Percentiles rank a stretch among this genome's conserved stretches.
These are phyloP conservation scores for Macrostomum lignano DNA, from an alignment of 1,140 invertebrate species.

Conservation along the genomic window DNA sequence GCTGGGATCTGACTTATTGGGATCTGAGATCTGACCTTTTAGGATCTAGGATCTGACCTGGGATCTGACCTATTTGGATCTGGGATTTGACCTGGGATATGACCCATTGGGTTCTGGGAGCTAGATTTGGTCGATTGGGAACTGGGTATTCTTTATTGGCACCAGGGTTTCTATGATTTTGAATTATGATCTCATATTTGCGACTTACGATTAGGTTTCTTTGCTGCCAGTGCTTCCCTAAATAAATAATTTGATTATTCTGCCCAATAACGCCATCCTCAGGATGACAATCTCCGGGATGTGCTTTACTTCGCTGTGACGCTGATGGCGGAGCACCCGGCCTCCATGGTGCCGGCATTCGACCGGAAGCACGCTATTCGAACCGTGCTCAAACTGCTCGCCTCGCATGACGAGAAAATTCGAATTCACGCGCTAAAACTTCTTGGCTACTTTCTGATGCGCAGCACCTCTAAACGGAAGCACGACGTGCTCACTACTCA, in stretches of 20 bases:
- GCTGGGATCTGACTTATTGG: too few species aligned
- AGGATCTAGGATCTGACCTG: too few species aligned
- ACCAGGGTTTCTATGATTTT: background rate
- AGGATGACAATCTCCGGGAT: constrained; percentile 94
- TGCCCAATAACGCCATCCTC: too few species aligned
- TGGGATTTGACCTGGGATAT: too few species aligned
- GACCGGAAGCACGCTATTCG: constrained; percentile 79
- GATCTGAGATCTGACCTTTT: too few species aligned
- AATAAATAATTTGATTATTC: constrained; percentile 11
- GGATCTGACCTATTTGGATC: too few species aligned
- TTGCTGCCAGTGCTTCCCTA: too few species aligned
- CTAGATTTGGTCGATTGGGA: too few species aligned
- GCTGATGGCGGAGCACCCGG: constrained; percentile 83
- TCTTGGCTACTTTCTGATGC: constrained; percentile 64
- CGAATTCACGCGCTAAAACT: constrained; percentile 75
- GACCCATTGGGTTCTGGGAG: too few species aligned
- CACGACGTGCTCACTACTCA: constrained; percentile 76
- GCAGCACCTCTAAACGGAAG: constrained; percentile 35
- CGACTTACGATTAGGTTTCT: too few species aligned
- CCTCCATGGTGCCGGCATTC: constrained; percentile 90
- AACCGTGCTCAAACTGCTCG: constrained; percentile 78
- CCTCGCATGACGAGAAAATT: constrained; percentile 73
- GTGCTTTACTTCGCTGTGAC: constrained; percentile 82
- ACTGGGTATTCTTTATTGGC: background rate
- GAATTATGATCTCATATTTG: constrained; percentile 9